Conservation (phyloP, 1,140 invertebrate genomes). For the Tribolium castaneum region DNA sequence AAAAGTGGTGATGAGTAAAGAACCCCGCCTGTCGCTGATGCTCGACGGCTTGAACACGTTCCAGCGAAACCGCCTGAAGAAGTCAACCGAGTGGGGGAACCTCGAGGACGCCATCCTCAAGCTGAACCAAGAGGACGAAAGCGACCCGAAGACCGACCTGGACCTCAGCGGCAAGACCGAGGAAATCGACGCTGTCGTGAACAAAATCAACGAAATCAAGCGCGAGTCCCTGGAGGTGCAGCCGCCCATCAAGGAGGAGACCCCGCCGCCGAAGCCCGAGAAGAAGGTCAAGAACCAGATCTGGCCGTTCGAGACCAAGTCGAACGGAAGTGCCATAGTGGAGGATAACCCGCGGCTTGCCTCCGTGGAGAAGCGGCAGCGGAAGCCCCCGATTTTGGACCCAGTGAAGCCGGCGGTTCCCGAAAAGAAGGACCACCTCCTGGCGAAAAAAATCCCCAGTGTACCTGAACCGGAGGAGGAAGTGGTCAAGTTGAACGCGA, state of each 20-base stretch:
- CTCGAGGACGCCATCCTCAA: conserved; percentile 78
- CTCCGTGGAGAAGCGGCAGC: background rate
- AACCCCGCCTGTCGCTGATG: conserved; percentile 72
- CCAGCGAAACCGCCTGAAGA: conserved; percentile 75
- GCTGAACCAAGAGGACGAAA: conserved; percentile 49
- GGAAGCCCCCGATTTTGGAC: background rate
- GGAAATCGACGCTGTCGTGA: conserved; percentile 60
- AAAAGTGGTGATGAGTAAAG: conserved; percentile 64
- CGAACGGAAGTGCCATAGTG: conserved; percentile 7
- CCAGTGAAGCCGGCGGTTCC: conserved; percentile 1
- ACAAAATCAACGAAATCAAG: conserved; percentile 61
- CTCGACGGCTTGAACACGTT: conserved; percentile 75
- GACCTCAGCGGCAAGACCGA: conserved; percentile 48
- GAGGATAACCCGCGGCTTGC: background rate
- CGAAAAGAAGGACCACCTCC: conserved; percentile 2
- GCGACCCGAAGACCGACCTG: conserved; percentile 1
- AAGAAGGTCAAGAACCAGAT: conserved; percentile 47
- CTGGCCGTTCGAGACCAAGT: conserved; percentile 38
- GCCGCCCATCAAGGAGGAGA: conserved; percentile 36
- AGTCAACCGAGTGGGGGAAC: conserved; percentile 80
- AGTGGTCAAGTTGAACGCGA: background rate
- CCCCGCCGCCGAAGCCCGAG: conserved; percentile 18
- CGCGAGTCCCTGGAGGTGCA: conserved; percentile 53
- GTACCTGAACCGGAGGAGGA: conserved; percentile 5
- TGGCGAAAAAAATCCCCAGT: background rate